Percentiles rank a stretch among this genome's conserved stretches.
phyloP scores from a whole-genome alignment of 2,113 vertebrate species.

The Odontophorus gujanensis region DNA sequence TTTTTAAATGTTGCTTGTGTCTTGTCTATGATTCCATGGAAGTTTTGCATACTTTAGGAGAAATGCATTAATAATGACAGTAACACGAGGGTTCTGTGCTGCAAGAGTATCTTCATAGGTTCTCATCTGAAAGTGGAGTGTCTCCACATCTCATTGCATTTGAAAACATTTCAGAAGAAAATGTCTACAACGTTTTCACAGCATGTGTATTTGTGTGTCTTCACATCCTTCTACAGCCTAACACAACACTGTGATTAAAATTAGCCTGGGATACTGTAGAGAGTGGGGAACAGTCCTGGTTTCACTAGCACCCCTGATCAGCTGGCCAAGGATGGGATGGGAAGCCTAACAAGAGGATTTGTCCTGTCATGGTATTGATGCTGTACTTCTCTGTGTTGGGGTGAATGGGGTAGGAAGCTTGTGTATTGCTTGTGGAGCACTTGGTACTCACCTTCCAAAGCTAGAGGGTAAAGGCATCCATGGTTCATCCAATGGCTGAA shows the following conservation, averaged over 20 bases:
- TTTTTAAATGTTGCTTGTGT: conserved; percentile 15
- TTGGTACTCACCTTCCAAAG: background rate
- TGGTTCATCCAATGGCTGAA: background rate
- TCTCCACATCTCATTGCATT: background rate
- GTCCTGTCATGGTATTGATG: background rate
- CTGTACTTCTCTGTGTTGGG: background rate
- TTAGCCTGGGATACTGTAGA: background rate
- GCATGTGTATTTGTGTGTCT: background rate
- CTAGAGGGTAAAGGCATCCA: background rate
- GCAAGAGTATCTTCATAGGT: background rate
- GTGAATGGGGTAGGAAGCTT: background rate
- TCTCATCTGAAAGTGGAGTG: background rate
- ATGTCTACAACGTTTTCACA: background rate
- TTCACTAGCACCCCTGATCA: background rate
- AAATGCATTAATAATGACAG: background rate
- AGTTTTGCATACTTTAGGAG: conserved; percentile 7
- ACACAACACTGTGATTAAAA: background rate
- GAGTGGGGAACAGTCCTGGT: background rate
- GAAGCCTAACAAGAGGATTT: background rate
- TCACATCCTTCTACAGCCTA: background rate
- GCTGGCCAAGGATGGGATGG: background rate
- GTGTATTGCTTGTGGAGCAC: background rate
- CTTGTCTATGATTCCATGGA: background rate
- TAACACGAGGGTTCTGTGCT: background rate
- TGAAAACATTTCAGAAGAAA: background rate